Base-by-base conservation (phyloP, 2,113 vertebrate species). In the Mustela lutreola region DNA sequence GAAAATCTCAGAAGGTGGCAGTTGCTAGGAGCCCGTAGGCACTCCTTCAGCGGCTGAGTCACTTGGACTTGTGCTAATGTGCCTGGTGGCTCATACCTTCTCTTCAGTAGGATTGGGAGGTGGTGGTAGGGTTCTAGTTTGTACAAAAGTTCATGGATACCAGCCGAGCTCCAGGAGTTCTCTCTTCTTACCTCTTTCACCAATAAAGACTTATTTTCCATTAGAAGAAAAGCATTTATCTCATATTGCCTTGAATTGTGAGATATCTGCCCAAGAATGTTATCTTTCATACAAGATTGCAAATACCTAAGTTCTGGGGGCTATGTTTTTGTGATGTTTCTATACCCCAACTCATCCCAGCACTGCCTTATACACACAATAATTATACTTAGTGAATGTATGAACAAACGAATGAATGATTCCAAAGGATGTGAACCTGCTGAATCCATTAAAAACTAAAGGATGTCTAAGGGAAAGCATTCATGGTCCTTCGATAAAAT, bases 121-220 rank as follows among this genome's bases (percentile, higher is more conserved):
- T 96, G 15, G 50, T 33, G 39, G 76, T 39, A 10, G 8, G 9
- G 45, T 84, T 94, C 65, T 89, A 11, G 14, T 71, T 75, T 91
- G 28, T 73, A 50, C 36, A 81, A 12, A 86, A 60, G 12, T 16
- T 24, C 50, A 50, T 28, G 65, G 79, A 95, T 89, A 21, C 19
- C 28, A 91, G 31, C 45, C 15, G 42, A 36, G 3, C 12, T 73
- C 50, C 3, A 80, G 21, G 73, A 67, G 36, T 14, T 80, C 53
- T 89, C 90, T 95, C 79, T 92, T 87, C n/a, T 84, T 82, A 76
- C 10, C 45, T 86, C 24, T 79, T 45, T 60, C 62, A 92, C 53
- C 71, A 63, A 56, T 10, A 67, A 82, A 81, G 26, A 16, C 39
- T 86, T 92, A 8, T 75, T 95, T 82, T 39, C 39, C 70, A 24